Base-by-base conservation (phyloP, 2,113 vertebrate species). In the Varanus salvator region DNA sequence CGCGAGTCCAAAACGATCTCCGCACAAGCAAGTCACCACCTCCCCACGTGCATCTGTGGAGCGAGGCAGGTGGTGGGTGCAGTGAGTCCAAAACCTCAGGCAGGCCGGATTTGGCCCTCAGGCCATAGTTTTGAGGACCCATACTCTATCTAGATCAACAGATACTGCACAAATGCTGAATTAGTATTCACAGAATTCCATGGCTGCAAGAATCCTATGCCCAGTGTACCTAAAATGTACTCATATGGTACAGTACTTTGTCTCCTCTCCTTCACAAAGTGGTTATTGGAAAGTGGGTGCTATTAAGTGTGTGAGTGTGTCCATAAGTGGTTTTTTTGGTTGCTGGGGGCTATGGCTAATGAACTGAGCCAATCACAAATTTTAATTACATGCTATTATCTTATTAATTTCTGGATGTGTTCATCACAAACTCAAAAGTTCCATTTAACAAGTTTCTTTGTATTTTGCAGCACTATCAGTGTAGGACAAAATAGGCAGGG, bases 341-440 rank as follows among this genome's bases (percentile, higher is more conserved):
- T 50, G 77, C 80, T 31, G 77, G 6, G 34, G 77, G 75, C 69
- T 84, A 31, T 84, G 84, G 88, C 92, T 92, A 74, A 76, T 83
- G 92, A 90, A 84, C 19, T 88, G 66, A 84, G 78, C 60, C 64
- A 90, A 87, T 54, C 85, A 89, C 85, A 92, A 88, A 86, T 92
- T 94, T 93, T 91, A 94, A 89, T 87, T 91, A 44, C 86, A 86
- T 92, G 76, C 94, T 93, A 87, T 85, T 94, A 90, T 92, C 91
- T 93, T 89, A 64, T 90, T 90, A 93, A 90, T 86, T 83, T 80
- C 92, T 94, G 90, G 50, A 69, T 80, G n/a, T 52, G 76, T 69
- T 69, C 4, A 48, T 34, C 54, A 80, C 66, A 80, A 86, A 88
- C 71, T n/a, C 31, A 80, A 69, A 69, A 80, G 34, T 0, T 74